Evolutionary conservation across 2,113 vertebrate species (phyloP).

Genomic region (Crotophaga sulcirostris): DNA sequence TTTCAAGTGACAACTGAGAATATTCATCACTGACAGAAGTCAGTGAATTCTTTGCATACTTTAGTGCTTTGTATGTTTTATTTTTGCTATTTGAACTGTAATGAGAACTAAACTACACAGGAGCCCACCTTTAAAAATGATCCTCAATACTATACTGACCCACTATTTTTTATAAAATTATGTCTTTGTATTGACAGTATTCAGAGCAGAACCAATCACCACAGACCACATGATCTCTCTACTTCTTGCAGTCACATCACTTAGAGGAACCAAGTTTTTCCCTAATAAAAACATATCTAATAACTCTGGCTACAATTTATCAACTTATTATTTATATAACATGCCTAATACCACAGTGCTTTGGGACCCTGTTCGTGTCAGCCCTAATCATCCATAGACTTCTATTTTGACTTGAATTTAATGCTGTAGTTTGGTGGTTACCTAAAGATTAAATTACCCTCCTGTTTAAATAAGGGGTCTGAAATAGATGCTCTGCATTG

Average conservation of each 20-base stretch:
- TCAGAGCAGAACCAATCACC: not conserved
- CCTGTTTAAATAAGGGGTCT: not conserved
- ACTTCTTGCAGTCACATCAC: not conserved
- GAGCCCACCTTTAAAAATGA: not conserved
- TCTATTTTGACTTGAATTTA: slow-evolving; percentile 9
- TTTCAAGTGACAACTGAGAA: not conserved
- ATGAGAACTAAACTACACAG: not conserved
- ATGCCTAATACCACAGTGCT: not conserved
- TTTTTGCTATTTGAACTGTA: not conserved
- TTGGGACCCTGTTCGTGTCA: not conserved
- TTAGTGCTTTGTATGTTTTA: not conserved
- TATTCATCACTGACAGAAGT: not conserved
- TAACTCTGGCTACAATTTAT: not conserved
- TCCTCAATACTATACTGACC: not conserved
- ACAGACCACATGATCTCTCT: not conserved
- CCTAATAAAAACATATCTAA: not conserved
- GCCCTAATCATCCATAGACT: not conserved
- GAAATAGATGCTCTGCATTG: not conserved
- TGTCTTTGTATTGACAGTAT: not conserved
- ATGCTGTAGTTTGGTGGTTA: not conserved
- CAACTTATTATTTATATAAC: not conserved
- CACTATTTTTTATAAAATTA: not conserved
- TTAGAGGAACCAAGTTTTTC: not conserved
- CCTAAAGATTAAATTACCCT: not conserved
- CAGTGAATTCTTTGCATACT: not conserved